Evolutionary conservation across 2,888 invertebrate genomes (phyloP).

Genomic region (Saturnia pavonia): DNA sequence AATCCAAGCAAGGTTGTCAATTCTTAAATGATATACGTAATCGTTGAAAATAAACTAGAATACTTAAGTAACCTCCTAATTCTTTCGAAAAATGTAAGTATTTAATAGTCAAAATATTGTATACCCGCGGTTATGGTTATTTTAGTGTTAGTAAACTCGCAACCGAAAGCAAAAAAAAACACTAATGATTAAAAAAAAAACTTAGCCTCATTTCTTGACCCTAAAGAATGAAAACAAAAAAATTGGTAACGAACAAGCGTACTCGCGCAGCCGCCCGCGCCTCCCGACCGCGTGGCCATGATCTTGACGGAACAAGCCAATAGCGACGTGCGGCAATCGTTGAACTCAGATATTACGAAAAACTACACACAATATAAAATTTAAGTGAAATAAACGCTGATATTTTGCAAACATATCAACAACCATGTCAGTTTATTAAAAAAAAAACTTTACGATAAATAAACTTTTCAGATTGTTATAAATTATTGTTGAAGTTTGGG

Average conservation of each 20-base stretch:
- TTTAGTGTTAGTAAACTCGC: not conserved
- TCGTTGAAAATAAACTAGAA: not conserved
- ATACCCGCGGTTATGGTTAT: not conserved
- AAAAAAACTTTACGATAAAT: too few species aligned
- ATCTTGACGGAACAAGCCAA: constrained; percentile 63
- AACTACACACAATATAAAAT: too few species aligned
- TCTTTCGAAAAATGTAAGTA: not conserved
- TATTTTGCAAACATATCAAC: too few species aligned
- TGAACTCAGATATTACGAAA: too few species aligned
- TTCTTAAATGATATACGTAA: not conserved
- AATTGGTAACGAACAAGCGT: constrained; percentile 55
- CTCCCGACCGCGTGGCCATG: constrained; percentile 67
- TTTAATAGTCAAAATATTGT: not conserved
- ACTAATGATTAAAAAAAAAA: not conserved
- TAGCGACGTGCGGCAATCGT: constrained; percentile 46
- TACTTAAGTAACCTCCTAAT: not conserved
- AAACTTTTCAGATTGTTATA: too few species aligned
- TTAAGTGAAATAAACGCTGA: too few species aligned
- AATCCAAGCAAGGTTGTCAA: not conserved
- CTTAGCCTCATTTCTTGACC: not conserved
- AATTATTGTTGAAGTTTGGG: too few species aligned
- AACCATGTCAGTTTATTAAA: too few species aligned
- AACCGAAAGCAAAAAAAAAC: not conserved
- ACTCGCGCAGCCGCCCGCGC: constrained; percentile 46
- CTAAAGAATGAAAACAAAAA: constrained; percentile 21